Conservation (phyloP, 2,888 invertebrate species). For the Andrena minutula region DNA sequence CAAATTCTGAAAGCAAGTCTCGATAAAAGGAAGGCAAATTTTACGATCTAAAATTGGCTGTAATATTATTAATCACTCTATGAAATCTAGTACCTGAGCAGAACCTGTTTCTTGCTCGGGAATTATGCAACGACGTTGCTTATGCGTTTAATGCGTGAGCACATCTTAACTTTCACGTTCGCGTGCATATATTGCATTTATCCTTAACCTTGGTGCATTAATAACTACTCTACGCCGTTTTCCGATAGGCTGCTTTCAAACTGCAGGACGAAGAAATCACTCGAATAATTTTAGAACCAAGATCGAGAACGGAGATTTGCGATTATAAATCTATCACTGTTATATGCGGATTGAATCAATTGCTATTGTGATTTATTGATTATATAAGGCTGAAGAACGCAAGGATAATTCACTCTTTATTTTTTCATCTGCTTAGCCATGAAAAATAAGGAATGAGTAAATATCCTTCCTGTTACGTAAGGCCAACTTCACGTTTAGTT, state of each 20-base stretch:
- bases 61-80: slow-evolving; percentile 6
- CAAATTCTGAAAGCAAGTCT: neutral
- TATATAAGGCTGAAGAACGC: slow-evolving; percentile 22
- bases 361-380: slow-evolving; percentile 17
- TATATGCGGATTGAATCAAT: neutral
- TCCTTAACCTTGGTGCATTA: slow-evolving; percentile 41
- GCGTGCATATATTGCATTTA: slow-evolving; percentile 40
- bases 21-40: slow-evolving; percentile 7
- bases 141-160: slow-evolving; percentile 39
- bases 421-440: neutral
- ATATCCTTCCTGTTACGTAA: slow-evolving; percentile 58
- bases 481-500: slow-evolving; percentile 40
- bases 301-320: too few relatives aligned
- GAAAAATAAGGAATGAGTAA: slow-evolving; percentile 21
- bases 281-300: too few relatives aligned
- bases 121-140: slow-evolving; percentile 50
- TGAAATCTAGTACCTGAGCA: slow-evolving; percentile 4
- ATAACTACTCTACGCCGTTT: neutral
- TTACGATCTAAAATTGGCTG: neutral
- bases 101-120: slow-evolving; percentile 42
- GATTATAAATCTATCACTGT: neutral
- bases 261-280: neutral
- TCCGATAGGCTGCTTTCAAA: neutral
- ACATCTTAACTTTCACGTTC: slow-evolving; percentile 57
- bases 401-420: slow-evolving; percentile 30